Conservation (phyloP, 2,113 vertebrate species). For the Bettongia penicillata region DNA sequence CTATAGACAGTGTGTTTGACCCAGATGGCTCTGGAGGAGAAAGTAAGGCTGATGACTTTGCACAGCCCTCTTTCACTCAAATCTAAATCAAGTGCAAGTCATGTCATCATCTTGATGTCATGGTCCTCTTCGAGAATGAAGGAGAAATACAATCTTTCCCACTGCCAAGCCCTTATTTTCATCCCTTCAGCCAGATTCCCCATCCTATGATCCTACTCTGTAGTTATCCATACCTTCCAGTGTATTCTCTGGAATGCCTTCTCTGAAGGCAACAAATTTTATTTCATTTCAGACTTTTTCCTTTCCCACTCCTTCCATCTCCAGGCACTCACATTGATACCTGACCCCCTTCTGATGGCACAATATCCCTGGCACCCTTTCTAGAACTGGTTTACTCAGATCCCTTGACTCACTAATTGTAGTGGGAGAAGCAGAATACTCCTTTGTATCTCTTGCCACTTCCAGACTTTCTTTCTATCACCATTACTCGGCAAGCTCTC, state of each 20-base stretch:
- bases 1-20: neutral
- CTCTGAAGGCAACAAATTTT: neutral
- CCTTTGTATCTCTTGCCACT: neutral
- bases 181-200: too few relatives aligned
- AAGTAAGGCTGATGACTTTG: too few relatives aligned
- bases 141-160: neutral
- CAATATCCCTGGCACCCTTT: neutral
- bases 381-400: neutral
- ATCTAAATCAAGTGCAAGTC: too few relatives aligned
- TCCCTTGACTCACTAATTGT: neutral
- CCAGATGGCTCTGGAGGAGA: too few relatives aligned
- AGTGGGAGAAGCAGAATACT: neutral
- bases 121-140: too few relatives aligned
- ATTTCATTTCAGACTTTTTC: neutral
- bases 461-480: too few relatives aligned
- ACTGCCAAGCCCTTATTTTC: neutral
- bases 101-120: too few relatives aligned
- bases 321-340: neutral
- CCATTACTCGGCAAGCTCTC: neutral
- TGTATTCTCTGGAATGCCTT: neutral
- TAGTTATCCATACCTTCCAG: neutral
- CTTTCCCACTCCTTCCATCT: neutral
- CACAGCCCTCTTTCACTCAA: too few relatives aligned
- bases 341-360: neutral
- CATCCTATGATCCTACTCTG: too few relatives aligned